A percentile compares a stretch with the other conserved stretches of the same genome.
phyloP scores from a whole-genome alignment of 2,797 vertebrate genomes.

The Bucorvus abyssinicus region DNA sequence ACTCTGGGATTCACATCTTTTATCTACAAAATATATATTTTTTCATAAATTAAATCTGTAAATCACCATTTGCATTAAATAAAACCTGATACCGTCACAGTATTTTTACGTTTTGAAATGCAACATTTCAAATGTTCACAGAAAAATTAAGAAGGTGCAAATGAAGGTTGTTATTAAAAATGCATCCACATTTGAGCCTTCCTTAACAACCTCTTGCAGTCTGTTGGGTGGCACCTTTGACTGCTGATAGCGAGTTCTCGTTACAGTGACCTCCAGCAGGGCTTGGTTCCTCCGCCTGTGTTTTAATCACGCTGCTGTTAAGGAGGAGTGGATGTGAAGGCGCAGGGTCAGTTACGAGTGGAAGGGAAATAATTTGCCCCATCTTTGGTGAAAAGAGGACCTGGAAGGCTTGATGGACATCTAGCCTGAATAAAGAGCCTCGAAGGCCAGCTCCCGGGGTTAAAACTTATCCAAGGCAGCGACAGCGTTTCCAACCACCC shows the following conservation, averaged over 20 bases:
- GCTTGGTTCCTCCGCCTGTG: not conserved
- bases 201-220: accelerated
- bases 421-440: not conserved
- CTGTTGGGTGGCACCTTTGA: not conserved
- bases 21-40: not conserved
- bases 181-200: too few relatives aligned
- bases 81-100: not conserved
- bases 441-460: accelerated
- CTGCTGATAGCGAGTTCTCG: not conserved
- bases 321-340: not conserved
- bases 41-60: slow-evolving; percentile 60
- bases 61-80: slow-evolving; percentile 45
- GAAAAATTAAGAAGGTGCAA: not conserved
- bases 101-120: not conserved
- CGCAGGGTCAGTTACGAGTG: not conserved
- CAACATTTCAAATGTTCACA: not conserved
- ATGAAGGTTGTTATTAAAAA: not conserved
- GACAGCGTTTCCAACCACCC: not conserved
- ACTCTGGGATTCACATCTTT: not conserved
- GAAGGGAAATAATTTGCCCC: not conserved
- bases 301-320: not conserved
- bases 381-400: not conserved
- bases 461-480: not conserved
- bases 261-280: not conserved
- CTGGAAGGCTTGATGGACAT: not conserved